Percentiles rank a stretch among this genome's conserved stretches.
phyloP scores from a whole-genome alignment of 2,113 vertebrate genomes.

The Verasper variegatus region DNA sequence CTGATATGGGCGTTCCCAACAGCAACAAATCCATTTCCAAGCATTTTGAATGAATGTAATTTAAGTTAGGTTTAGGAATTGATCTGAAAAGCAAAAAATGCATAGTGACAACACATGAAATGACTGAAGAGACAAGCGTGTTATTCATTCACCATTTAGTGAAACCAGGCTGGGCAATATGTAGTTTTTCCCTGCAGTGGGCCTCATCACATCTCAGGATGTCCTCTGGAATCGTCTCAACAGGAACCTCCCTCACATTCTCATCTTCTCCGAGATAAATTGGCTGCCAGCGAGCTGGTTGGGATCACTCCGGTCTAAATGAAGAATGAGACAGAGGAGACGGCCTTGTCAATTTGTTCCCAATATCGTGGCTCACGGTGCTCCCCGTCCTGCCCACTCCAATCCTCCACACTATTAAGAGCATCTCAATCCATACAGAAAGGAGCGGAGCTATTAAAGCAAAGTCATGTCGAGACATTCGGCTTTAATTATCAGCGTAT shows the following conservation, averaged over 20 bases:
- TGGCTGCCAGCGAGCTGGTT: constrained; percentile 80
- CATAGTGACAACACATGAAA: too few species aligned
- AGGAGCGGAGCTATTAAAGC: constrained; percentile 60
- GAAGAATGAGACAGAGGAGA: constrained; percentile 79
- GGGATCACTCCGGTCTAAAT: constrained; percentile 78
- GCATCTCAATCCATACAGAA: constrained; percentile 66
- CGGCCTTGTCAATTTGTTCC: constrained; percentile 82
- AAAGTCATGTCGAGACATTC: constrained; percentile 46
- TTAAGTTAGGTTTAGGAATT: too few species aligned
- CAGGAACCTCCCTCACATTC: constrained; percentile 67
- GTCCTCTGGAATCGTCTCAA: constrained; percentile 60
- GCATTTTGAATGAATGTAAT: too few species aligned
- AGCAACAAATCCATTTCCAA: too few species aligned
- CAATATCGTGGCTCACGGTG: constrained; percentile 71
- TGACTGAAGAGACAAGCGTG: not conserved
- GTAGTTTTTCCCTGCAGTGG: constrained; percentile 11
- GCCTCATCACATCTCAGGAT: constrained; percentile 56
- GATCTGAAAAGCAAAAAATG: too few species aligned
- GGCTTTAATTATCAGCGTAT: constrained; percentile 54
- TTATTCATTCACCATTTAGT: not conserved
- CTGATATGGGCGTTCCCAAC: too few species aligned
- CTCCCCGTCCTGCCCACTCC: constrained; percentile 67
- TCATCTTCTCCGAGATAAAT: constrained; percentile 80
- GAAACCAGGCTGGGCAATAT: not conserved
- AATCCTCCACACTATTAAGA: constrained; percentile 75